phyloP scores from a whole-genome alignment of 2,113 vertebrate genomes.

The Bos indicus region DNA sequence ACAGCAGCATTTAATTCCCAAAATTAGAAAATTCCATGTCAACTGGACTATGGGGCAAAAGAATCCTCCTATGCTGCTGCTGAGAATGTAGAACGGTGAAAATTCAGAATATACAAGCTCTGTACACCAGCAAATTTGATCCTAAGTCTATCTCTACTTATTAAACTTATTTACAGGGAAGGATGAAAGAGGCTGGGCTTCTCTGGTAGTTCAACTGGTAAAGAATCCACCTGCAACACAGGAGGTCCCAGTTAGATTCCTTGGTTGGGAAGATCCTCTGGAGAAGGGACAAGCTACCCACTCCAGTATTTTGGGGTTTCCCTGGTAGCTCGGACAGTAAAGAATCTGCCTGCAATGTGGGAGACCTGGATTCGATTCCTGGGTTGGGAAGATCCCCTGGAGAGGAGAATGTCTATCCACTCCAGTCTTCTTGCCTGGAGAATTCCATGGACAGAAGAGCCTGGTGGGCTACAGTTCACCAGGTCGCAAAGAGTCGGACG shows the following conservation, averaged over 20 bases:
- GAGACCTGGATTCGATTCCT: background rate
- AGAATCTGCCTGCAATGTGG: background rate
- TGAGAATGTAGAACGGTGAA: background rate
- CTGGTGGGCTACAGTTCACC: background rate
- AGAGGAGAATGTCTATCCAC: background rate
- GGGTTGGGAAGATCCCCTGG: background rate
- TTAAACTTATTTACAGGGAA: background rate
- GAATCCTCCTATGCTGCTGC: background rate
- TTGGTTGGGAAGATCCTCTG: background rate
- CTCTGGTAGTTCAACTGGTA: background rate
- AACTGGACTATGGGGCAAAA: background rate
- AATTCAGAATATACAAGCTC: background rate
- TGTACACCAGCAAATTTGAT: background rate
- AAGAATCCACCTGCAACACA: background rate
- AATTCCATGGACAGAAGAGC: background rate
- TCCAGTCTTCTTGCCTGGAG: background rate
- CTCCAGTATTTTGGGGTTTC: background rate
- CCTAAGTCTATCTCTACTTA: background rate
- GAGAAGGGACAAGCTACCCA: background rate
- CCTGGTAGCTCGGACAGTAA: background rate
- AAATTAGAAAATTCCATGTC: background rate
- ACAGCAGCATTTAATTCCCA: accelerated
- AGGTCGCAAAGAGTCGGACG: accelerated
- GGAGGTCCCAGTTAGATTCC: background rate
- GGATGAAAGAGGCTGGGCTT: background rate